Evolutionary conservation across 2,888 invertebrate species (phyloP).

Genomic region (Aethes cnicana): DNA sequence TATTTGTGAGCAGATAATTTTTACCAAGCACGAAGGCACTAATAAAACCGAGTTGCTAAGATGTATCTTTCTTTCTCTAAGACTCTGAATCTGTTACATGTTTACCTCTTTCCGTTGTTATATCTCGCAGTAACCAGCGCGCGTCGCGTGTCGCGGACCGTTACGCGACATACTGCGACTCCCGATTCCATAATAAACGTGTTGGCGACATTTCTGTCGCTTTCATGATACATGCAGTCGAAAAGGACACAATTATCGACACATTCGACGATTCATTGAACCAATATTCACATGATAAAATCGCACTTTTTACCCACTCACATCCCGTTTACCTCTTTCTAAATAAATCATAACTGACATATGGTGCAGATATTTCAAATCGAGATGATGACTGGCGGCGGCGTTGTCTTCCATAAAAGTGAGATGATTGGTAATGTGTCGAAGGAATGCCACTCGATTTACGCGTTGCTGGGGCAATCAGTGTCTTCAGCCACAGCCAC

Average conservation of each 20-base stretch:
- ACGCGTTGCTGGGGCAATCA: constrained; percentile 41
- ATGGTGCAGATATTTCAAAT: constrained; percentile 19
- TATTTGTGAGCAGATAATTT: too few relatives aligned
- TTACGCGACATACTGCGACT: constrained; percentile 66
- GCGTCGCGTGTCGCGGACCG: constrained; percentile 44
- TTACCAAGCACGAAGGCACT: too few relatives aligned
- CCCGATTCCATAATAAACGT: constrained; percentile 13
- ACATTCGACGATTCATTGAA: not conserved
- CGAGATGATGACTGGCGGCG: constrained; percentile 17
- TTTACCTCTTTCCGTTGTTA: not conserved
- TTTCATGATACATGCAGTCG: constrained; percentile 5
- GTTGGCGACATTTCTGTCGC: constrained; percentile 6
- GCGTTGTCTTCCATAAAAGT: constrained; percentile 46
- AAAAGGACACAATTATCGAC: constrained; percentile 1
- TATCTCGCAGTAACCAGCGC: constrained; percentile 13
- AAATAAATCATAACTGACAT: constrained; percentile 1
- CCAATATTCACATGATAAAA: too few relatives aligned
- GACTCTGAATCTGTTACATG: too few relatives aligned
- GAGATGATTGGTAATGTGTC: constrained; percentile 36
- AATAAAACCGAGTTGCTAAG: too few relatives aligned
- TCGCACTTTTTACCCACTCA: too few relatives aligned
- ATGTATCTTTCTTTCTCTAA: too few relatives aligned
- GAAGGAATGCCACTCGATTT: constrained; percentile 42
- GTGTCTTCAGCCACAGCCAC: constrained; percentile 35
- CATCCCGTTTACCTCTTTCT: too few relatives aligned